Conservation (phyloP, 2,113 vertebrate genomes). For the Gopherus flavomarginatus region DNA sequence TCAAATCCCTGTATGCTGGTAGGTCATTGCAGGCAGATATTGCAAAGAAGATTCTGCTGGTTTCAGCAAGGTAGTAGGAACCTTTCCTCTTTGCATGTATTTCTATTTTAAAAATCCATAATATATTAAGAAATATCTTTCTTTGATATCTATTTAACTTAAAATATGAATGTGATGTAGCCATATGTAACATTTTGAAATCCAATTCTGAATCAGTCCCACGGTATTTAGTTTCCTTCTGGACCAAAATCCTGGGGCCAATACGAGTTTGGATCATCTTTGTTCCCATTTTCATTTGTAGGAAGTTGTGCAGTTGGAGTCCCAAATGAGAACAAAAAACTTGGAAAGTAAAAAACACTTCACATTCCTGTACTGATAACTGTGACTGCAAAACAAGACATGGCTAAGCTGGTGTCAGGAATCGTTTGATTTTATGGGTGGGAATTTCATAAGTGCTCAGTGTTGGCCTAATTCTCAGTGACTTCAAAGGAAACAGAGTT, state of each 20-base stretch:
- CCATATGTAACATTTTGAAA: neutral
- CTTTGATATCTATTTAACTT: neutral
- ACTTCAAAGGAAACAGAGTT: neutral
- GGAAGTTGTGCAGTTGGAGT: neutral
- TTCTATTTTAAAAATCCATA: neutral
- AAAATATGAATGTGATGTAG: neutral
- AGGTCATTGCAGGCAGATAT: neutral
- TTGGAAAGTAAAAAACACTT: neutral
- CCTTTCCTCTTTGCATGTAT: neutral
- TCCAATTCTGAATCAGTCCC: neutral
- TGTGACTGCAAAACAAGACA: neutral
- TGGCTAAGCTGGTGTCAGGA: neutral
- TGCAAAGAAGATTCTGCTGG: neutral
- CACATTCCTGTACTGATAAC: neutral
- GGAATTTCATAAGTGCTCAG: neutral
- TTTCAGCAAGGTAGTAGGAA: neutral
- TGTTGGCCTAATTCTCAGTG: neutral
- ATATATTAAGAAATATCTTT: neutral
- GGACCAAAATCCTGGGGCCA: neutral
- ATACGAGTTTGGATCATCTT: neutral
- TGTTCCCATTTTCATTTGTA: neutral
- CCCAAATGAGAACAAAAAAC: neutral
- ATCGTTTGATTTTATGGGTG: neutral
- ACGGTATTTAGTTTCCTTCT: neutral
- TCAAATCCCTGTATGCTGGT: neutral